Conservation (phyloP, 2,797 vertebrate species). For the Champsocephalus gunnari region DNA sequence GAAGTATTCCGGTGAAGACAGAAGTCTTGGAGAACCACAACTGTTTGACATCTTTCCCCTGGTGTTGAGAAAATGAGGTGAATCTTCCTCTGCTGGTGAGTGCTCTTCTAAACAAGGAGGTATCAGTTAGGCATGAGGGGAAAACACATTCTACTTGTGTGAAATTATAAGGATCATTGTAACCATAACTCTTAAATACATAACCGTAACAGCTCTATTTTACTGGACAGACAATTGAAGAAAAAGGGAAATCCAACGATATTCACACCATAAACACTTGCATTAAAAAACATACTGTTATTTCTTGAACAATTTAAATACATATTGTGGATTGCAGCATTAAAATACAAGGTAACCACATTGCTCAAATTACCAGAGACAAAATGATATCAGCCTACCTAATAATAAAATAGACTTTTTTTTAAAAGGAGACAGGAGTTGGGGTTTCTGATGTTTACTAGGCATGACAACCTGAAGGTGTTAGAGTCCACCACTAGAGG, state of each 20-base stretch:
- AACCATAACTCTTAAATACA: neutral
- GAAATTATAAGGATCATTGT: constrained; percentile 19
- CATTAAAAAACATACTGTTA: too few relatives aligned
- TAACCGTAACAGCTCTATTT: neutral
- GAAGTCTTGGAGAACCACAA: constrained; percentile 12
- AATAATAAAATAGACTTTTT: neutral
- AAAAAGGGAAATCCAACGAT: too few relatives aligned
- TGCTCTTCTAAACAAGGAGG: constrained; percentile 37
- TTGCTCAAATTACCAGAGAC: too few relatives aligned
- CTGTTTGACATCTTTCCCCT: constrained; percentile 26
- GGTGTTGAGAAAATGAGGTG: constrained; percentile 23
- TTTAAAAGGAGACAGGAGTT: neutral
- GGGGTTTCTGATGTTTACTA: neutral
- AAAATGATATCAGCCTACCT: neutral
- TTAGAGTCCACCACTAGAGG: constrained; percentile 58
- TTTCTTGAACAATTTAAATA: too few relatives aligned
- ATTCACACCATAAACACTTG: too few relatives aligned
- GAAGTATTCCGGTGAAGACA: constrained; percentile 31
- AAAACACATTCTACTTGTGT: neutral
- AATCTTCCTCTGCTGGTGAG: constrained; percentile 9
- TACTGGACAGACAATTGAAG: neutral
- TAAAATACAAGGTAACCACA: too few relatives aligned
- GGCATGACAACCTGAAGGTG: neutral
- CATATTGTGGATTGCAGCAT: too few relatives aligned
- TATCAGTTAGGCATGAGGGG: neutral